phyloP scores from a whole-genome alignment of 2,113 vertebrate species.

The Megaceryle torquata region DNA sequence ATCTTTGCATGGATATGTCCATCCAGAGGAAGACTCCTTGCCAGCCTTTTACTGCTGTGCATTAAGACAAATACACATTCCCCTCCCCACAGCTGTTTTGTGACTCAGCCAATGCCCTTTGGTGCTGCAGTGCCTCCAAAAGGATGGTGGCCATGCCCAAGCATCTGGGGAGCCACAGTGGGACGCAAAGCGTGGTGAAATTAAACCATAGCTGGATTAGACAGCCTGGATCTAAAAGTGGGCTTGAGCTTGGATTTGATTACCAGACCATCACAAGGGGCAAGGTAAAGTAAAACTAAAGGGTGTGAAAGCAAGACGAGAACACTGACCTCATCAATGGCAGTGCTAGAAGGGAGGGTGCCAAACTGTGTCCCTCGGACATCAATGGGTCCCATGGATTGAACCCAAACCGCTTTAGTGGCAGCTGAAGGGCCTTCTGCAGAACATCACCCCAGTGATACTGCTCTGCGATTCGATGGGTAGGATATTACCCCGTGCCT shows the following conservation, averaged over 20 bases:
- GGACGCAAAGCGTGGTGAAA: rapidly evolving
- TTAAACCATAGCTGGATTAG: neutral
- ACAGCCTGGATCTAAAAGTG: neutral
- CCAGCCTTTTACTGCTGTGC: neutral
- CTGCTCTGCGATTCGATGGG: rapidly evolving
- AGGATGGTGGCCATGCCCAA: rapidly evolving
- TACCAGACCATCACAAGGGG: neutral
- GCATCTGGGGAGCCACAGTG: neutral
- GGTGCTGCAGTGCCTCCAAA: neutral
- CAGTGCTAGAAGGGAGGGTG: neutral
- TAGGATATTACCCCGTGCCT: neutral
- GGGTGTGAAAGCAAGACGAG: neutral
- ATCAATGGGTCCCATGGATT: neutral
- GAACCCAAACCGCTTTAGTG: neutral
- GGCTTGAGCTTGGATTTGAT: neutral
- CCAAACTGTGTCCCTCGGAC: neutral
- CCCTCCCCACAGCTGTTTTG: neutral
- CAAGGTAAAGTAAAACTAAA: neutral
- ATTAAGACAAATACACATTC: rapidly evolving
- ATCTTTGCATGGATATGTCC: neutral
- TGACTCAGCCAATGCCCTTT: neutral
- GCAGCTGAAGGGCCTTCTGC: neutral
- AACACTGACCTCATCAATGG: neutral
- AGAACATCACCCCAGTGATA: neutral
- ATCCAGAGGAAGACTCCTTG: neutral